These are phyloP conservation scores for Piaya cayana DNA, from an alignment of 2,113 vertebrate species.

Conservation along the genomic window DNA sequence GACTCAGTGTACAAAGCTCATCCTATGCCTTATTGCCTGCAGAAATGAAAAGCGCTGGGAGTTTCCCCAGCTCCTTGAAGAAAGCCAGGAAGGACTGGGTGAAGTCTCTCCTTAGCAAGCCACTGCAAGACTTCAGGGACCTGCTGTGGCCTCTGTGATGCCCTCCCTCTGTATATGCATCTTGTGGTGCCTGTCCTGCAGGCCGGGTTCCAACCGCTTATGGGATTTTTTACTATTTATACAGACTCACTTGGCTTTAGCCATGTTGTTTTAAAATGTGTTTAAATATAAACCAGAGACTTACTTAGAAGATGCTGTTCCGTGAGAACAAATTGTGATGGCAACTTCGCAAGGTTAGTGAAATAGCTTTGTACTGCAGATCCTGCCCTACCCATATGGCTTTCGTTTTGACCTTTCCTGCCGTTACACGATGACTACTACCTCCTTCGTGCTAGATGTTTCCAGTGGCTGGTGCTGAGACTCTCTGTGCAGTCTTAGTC, in stretches of 20 bases:
- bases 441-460: neutral
- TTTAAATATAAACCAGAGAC: neutral
- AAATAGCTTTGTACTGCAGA: neutral
- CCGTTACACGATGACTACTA: too few relatives aligned
- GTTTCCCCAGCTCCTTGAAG: neutral
- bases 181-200: neutral
- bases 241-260: neutral
- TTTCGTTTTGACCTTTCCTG: neutral
- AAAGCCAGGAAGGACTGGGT: neutral
- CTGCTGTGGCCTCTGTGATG: neutral
- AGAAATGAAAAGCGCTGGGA: neutral
- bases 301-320: neutral
- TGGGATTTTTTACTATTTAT: neutral
- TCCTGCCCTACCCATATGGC: neutral
- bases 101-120: neutral
- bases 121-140: neutral
- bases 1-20: neutral
- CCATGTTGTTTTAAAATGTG: neutral
- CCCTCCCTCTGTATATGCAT: rapidly evolving
- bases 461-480: neutral
- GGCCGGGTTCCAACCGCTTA: neutral
- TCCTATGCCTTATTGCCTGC: neutral
- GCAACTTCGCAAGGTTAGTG: neutral
- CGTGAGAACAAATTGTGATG: neutral
- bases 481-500: neutral